Base-by-base conservation (phyloP, 2,797 vertebrate species). In the Lerista edwardsae region DNA sequence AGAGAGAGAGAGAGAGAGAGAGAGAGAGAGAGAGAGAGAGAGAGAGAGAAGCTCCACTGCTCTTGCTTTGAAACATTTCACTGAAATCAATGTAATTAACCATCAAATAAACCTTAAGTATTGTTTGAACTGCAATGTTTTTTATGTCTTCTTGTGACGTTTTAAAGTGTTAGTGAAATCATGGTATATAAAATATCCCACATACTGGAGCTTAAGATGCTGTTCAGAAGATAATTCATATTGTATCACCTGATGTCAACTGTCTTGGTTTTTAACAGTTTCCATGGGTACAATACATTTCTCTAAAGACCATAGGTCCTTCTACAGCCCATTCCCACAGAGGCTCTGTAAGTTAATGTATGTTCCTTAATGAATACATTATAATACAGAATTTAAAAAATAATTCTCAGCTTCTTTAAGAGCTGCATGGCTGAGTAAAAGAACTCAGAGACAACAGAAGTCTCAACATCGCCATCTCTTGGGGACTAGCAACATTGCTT, bases 151-250 rank as follows among this genome's bases (percentile, higher is more conserved):
- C 34, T 15, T 36, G 31, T 67, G 34, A 55, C 41, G 72, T 57
- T 36, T 79, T 29, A 29, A 69, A 82, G 61, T 77, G 72, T 6
- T 82, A 55, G 51, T 25, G 62, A 62, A 41, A 55, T 36, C 27
- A 75, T 68, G 5, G 10, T 51, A 23, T 65, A 11, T 29, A 62
- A 62, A 61, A 82, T 29, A 19, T 21, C 71, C 36, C 41, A 71
- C 5, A 51, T 64, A 75, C 6, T 75, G 55, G 62, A 61, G 36
- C 25, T 55, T 75, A 83, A 68, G 14, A 41, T 77, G 31, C 23
- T 83, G 27, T 75, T 68, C 65, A 67, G n/a, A 61, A 73, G 41
- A 67, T 83, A 75, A 83, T 79, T 80, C 64, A 80, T 87, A 79
- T 62, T 74, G 39, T 67, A 75, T 14, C 6, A 44, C 29, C 6